Evolutionary conservation across 2,113 vertebrate species (phyloP), one percentile per base, ranked within the genome.

Genomic region (Tupaia tana): DNA sequence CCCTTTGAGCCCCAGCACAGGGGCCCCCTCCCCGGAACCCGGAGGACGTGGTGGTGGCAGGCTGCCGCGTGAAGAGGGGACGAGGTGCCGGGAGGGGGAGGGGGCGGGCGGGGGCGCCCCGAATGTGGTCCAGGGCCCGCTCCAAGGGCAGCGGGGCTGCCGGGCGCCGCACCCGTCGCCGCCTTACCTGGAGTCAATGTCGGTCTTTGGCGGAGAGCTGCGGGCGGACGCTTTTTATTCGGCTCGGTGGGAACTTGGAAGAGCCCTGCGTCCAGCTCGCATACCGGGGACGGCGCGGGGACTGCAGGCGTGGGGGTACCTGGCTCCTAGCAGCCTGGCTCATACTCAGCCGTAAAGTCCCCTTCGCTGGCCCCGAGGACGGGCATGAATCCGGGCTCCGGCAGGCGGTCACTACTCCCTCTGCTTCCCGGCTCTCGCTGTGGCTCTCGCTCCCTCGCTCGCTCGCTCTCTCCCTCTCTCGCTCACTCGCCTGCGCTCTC

Each of bases 181-280:
- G 79, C 96, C 98, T 98, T 99, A 98, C 98, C 98, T 99, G 98
- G 96, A 98, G 98, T 98, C 97, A 98, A 94, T 86, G 98, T 98
- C 97, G 98, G 98, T 98, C 98, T 97, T 85, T 67, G 98, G 96
- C 69, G 97, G 96, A 97, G 98, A 98, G 91, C 94, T 90, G 98
- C 43, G 93, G 94, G 97, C 94, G 92, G 97, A 95, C 80, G 98
- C 96, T 63, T 98, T 98, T 98, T 98, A 98, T 98, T 98, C 98
- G 97, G 98, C 97, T 98, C 90, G 98, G 95, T 85, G 97, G 98
- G 97, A 98, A 98, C 97, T 99, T 98, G 97, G 96, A 97, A 98
- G 98, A 98, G 96, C 97, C 95, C 96, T 97, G 96, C 95, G 98
- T 98, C 97, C 98, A 97, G 98, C 97, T 98, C 85, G 98, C 98